Base-by-base conservation (phyloP, 1,140 invertebrate genomes). In the Bilobella aurantiaca region DNA sequence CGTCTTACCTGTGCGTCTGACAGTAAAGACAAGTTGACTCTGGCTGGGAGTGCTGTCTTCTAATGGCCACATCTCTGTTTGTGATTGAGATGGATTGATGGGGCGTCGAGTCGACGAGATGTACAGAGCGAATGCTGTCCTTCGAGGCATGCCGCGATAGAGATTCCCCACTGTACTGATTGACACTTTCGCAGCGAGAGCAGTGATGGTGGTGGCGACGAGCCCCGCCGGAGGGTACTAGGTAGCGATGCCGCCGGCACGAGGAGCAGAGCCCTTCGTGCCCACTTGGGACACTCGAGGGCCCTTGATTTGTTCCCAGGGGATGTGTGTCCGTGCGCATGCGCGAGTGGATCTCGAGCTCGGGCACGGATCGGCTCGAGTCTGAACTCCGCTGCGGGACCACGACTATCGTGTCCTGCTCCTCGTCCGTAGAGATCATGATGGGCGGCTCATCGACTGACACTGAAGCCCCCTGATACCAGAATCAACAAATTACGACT, bases 41-140 rank as follows among this genome's bases (percentile, higher is more conserved):
- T 49, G 90, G 90, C 75, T 94, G 91, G 16, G 90, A 93, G 76
- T 90, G 92, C 79, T 94, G 90, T 18, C 91, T 82, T 81, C 18
- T 84, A 82, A 71, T 81, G 76, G 75, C 79, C 82, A 49, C 63
- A 69, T 63, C 68, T 31, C 57, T 58, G 18, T 58, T 58, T 18
- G 37, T 58, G 29, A 56, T 27, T 21, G 30, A 3, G 21, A 29
- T 1, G 25, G 46, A 28, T 5, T 37, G 28, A 1, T 61, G 12
- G 28, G 30, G 30, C 28, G 21, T 14, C 25, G 56, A 49, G 18
- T 63, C 27, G 27, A 62, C 58, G 23, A 66, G n/a, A 28, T 72
- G 68, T 65, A 61, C 61, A 5, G 69, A 70, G 12, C 69, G 63
- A 47, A 73, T 62, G 47, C 73, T 74, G 56, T 76, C 76, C 23